Base-by-base conservation (phyloP, 2,797 vertebrate species). In the Tachyglossus aculeatus region DNA sequence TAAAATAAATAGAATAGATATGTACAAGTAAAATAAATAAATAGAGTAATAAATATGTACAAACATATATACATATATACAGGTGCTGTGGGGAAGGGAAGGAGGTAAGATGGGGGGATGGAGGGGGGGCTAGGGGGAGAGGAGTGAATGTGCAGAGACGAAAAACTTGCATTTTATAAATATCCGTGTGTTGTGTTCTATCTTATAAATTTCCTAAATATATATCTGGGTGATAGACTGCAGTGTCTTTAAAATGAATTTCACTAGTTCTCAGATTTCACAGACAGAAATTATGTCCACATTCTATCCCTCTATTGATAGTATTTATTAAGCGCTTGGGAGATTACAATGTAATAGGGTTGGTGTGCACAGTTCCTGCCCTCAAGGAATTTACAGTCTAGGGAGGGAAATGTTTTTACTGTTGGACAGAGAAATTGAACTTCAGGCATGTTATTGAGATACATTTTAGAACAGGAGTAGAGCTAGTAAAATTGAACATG, bases 401-500 rank as follows among this genome's bases (percentile, higher is more conserved):
- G n/a, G n/a, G n/a, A n/a, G 34, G 21, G 61, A 63, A 65, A 56
- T 71, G 15, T 48, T 47, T 64, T 25, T 37, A 31, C 39, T 65
- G 5, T n/a, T 66, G 19, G 21, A 44, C 52, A 67, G 40, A 67
- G 34, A 77, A 55, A 41, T 31, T 53, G 18, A 38, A 69, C 56
- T 61, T 65, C 22, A 54, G 27, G n/a, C 53, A 25, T 56, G 15
- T 66, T 31, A 18, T 29, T n/a, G n/a, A n/a, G n/a, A n/a, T 31
- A 62, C 41, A 65, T 60, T 68, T 73, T 16, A 69, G 64, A 52
- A 29, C 50, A 69, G 50, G 47, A 14, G 9, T 68, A 33, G 55
- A 47, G 51, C 9, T 41, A 13, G 4, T 40, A 32, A 21, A 58
- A 53, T 48, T 77, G 69, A n/a, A 13, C 36, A 22, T 32, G 25